phyloP scores from a whole-genome alignment of 2,888 invertebrate species.

The Sepioteuthis lessoniana region DNA sequence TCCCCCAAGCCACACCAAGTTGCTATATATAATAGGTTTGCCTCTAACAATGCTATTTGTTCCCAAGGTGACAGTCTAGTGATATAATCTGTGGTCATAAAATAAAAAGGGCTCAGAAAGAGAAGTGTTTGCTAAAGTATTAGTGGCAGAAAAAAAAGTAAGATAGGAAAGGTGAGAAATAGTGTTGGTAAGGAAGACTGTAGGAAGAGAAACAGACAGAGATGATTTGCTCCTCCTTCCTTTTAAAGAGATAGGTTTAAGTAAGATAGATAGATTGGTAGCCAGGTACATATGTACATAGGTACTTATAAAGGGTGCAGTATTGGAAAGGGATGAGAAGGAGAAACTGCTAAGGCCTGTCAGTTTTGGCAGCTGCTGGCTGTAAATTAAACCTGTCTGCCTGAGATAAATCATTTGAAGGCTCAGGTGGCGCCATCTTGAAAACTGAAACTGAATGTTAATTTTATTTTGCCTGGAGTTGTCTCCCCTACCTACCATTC shows the following conservation, averaged over 20 bases:
- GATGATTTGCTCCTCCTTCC: not conserved
- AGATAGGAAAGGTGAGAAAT: not conserved
- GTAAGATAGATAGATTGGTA: not conserved
- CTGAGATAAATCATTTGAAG: not conserved
- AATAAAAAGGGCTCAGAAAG: not conserved
- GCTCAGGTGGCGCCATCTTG: not conserved
- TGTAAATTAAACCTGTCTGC: not conserved
- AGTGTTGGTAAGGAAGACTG: not conserved
- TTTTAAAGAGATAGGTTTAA: not conserved
- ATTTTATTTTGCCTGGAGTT: too few relatives aligned
- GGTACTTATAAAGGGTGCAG: not conserved
- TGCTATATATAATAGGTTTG: not conserved
- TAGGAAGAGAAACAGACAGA: not conserved
- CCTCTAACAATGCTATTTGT: conserved; percentile 7
- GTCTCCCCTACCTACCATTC: too few relatives aligned
- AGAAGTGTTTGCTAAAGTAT: not conserved
- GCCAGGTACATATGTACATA: too few relatives aligned
- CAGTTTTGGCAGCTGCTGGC: not conserved
- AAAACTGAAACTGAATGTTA: too few relatives aligned
- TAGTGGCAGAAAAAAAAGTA: not conserved
- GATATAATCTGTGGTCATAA: conserved; percentile 7
- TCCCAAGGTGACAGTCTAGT: not conserved
- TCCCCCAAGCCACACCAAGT: not conserved
- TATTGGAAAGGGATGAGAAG: not conserved
- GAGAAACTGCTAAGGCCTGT: not conserved